Evolutionary conservation across 2,113 vertebrate species (phyloP), one percentile per base, ranked within the genome.

Genomic region (Pluvialis apricaria): DNA sequence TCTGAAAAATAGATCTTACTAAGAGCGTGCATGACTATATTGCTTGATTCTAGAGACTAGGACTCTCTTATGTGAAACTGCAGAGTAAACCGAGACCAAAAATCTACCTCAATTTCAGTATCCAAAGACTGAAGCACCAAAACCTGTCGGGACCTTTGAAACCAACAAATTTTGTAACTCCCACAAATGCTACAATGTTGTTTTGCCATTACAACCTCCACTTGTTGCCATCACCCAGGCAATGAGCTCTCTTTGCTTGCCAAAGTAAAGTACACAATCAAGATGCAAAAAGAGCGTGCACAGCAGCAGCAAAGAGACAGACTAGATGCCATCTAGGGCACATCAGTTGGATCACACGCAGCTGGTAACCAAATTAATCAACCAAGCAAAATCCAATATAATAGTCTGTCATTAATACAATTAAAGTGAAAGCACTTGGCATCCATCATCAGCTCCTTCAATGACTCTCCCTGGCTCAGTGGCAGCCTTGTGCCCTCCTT

Each of bases 261-360:
- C 38, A 3, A 60, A 65, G 40, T 25, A n/a, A 11, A 83, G 36
- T 42, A 38, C 15, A 0, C 28, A 28, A 3, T 2, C 26, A 64
- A 42, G 60, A 62, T 25, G 5, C 7, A 34, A n/a, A 78, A 34
- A 34, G 29, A 32, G 11, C 0, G 2, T 25, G 21, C 13, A 42
- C 55, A 79, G 45, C 24, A 91, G 64, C 55, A 68, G 51, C 64
- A 55, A 18, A 72, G 51, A 52, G 60, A 73, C 69, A 71, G 47
- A 31, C 34, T 13, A 71, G 57, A 25, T 79, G 54, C 69, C 86
- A 82, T 13, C 77, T 71, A 95, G 65, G 52, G 73, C 25, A 47
- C 81, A 52, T 52, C 76, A 13, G 19, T 5, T 45, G 64, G 70
- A 83, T 17, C 57, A 42, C 54, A 73, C 34, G 36, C 69, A 88